Percentiles rank a stretch among this genome's conserved stretches.
Evolutionary conservation across 2,888 invertebrate genomes (phyloP).

Genomic region (Chrysotoxum bicinctum): DNA sequence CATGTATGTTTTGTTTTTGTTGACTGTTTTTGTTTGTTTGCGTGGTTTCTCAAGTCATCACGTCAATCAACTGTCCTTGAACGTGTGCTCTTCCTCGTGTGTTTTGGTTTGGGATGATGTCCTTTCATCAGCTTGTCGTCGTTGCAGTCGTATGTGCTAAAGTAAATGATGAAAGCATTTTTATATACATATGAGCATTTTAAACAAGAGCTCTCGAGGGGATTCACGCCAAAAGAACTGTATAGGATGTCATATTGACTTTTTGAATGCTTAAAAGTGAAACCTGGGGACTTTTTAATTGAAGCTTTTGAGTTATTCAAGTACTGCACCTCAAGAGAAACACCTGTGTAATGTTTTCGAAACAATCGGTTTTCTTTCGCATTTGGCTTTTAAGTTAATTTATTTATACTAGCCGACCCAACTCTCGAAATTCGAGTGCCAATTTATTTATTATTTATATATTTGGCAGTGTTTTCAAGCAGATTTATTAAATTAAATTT

Average conservation of each 20-base stretch:
- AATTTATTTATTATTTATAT: too few species aligned
- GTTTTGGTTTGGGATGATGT: constrained; percentile 48
- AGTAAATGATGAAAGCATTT: constrained; percentile 41
- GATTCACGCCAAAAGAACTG: neutral
- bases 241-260: constrained; percentile 25
- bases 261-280: constrained; percentile 6
- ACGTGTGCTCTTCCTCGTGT: constrained; percentile 36
- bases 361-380: neutral
- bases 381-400: neutral
- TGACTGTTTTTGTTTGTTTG: constrained; percentile 21
- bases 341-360: constrained; percentile 17
- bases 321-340: neutral
- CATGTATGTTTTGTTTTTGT: constrained; percentile 39
- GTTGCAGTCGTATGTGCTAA: neutral
- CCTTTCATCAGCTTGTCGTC: constrained; percentile 37
- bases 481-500: too few species aligned
- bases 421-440: too few species aligned
- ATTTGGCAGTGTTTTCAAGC: too few species aligned
- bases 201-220: constrained; percentile 28
- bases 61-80: constrained; percentile 69
- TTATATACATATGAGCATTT: neutral
- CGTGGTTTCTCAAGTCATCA: constrained; percentile 32
- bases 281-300: constrained; percentile 3
- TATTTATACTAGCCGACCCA: neutral
- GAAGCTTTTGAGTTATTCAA: constrained; percentile 6